Conservation (phyloP, 1,140 invertebrate genomes). For the Mercenaria mercenaria region DNA sequence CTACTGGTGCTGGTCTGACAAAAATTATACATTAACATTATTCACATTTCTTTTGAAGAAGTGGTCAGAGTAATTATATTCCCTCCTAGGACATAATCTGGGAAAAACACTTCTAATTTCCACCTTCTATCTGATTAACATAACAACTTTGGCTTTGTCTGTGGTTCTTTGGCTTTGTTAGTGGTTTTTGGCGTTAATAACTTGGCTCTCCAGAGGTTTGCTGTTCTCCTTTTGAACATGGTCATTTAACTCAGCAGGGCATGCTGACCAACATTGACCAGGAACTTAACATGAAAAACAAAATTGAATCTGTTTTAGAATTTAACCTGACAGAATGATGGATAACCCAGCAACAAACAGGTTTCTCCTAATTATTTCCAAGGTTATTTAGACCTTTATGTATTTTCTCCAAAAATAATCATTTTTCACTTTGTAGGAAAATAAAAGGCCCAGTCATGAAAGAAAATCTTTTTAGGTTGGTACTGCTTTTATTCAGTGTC, state of each 20-base stretch:
- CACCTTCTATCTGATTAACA: slow-evolving; percentile 13
- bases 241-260: slow-evolving; percentile 37
- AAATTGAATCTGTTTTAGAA: slow-evolving; percentile 47
- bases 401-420: background rate
- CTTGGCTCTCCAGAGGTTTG: slow-evolving; percentile 13
- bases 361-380: background rate
- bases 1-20: too few species aligned
- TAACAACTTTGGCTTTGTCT: slow-evolving; percentile 30
- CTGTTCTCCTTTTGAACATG: slow-evolving; percentile 25
- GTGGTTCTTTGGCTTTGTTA: slow-evolving; percentile 9
- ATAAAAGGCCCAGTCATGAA: background rate
- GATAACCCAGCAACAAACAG: background rate
- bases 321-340: slow-evolving; percentile 22
- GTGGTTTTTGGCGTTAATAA: slow-evolving; percentile 15
- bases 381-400: slow-evolving; percentile 18
- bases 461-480: background rate
- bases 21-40: slow-evolving; percentile 8
- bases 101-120: slow-evolving; percentile 36
- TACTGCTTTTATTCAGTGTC: background rate
- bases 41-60: slow-evolving; percentile 31
- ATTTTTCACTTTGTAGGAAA: background rate
- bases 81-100: slow-evolving; percentile 27
- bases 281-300: slow-evolving; percentile 28
- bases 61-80: slow-evolving; percentile 17
- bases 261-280: slow-evolving; percentile 42